Base-by-base conservation (phyloP, 1,140 invertebrate species). In the Pogonomyrmex barbatus region DNA sequence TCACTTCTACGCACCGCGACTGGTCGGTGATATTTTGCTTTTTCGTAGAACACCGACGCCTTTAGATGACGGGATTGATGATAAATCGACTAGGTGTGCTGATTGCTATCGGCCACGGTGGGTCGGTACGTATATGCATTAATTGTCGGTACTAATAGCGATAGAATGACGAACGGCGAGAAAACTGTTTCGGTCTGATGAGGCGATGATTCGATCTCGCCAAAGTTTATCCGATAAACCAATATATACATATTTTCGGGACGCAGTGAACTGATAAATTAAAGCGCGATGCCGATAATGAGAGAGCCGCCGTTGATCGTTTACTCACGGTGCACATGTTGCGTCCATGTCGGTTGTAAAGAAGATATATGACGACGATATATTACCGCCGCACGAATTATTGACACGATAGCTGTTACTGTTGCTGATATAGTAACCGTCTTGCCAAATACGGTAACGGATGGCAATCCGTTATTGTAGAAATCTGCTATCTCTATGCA, bases 381-480 rank as follows among this genome's bases (percentile, higher is more conserved):
- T 83, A 83, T 83, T 83, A 75, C 42, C 67, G 45, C 52, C 45
- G 68, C 56, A 30, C 79, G 79, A 83, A 83, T 83, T 83, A 83
- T 83, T 83, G 79, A 83, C 68, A 83, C 68, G 79, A 75, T 82
- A 60, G 67, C 79, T 39, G 79, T 82, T 82, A 73, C 78, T 58
- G 79, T 73, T 71, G 30, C 79, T 82, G 79, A 82, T 82, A 82
- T 50, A 82, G 52, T 75, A 71, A 83, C 54, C 79, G 68, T 83
- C 79, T 83, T 83, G 79, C 79, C 54, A 73, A 82, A 75, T 60
- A 54, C 79, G 79, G 52, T 47, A 73, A 82, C 67, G 78, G 39
- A 10, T 54, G 67, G 52, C 67, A 56, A 82, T 82, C 67, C 24
- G 33, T 83, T 83, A 83, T 83, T 60, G 79, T 42, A n/a, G 12